Evolutionary conservation across 2,888 invertebrate species (phyloP), one percentile per base, ranked within the genome.

Genomic region (Caradrina clavipalpis): DNA sequence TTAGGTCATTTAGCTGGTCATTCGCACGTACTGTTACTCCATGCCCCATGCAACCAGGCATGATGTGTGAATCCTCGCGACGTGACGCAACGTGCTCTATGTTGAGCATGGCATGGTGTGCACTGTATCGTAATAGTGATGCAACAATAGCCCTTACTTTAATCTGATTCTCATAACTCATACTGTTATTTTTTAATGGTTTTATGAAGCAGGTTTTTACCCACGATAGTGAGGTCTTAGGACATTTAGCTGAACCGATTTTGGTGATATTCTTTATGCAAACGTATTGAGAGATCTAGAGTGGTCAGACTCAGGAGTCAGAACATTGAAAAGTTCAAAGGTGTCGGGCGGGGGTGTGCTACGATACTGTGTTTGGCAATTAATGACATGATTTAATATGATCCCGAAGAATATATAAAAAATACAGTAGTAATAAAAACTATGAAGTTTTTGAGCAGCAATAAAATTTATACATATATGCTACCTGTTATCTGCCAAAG

Each of bases 61-160:
- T 63, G 62, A 45, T 63, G 62, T 80, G 72, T 51, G 80, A 71
- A 76, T 71, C 65, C 76, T 59, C 19, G n/a, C 19, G 26, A 10
- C 11, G 61, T 78, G 76, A 49, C 63, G 76, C 45, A 80, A 78
- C 26, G 0, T 67, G 53, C 42, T 76, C 53, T 63, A 39, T 55
- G 66, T 69, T 64, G 61, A 65, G 62, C 58, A 50, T 47, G 62
- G 50, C n/a, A 76, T 73, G 73, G 65, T 63, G 59, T 39, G 57
- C 26, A 51, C 10, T 62, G 55, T 64, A n/a, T 53, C 58, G 81
- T 67, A 67, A 76, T 61, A 6, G 2, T 78, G 78, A 69, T 59
- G 74, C 56, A 81, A 81, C 66, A 78, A 78, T 78, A 72, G 65
- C 72, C 81, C 61, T 73, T 61, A 45, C 49, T 58, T 65, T 61